Evolutionary conservation across 2,113 vertebrate genomes (phyloP), one percentile per base, ranked within the genome.

Genomic region (Toxostoma redivivum): DNA sequence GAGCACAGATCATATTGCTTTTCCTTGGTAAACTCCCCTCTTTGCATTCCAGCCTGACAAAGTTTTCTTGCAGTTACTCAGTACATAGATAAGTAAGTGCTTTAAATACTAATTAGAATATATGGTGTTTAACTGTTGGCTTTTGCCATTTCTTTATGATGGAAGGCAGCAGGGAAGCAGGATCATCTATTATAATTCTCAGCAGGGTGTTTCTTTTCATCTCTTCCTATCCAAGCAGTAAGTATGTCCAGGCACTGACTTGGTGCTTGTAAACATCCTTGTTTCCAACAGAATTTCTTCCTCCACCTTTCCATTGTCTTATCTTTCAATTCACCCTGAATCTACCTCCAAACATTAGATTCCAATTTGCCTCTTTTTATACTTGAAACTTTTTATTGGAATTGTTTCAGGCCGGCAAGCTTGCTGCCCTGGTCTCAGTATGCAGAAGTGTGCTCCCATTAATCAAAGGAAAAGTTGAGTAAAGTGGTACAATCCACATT

Each of bases 381-480:
- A 70, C 93, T 97, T 96, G 78, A 97, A 98, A 94, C 90, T 85
- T 93, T 85, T 88, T 86, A 86, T 70, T 97, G 95, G 94, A 96
- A 97, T 96, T 97, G 64, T 86, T 80, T 97, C 95, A 95, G 88
- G 80, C 85, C 94, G 94, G 94, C 97, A 96, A 89, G 81, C 66
- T 92, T 94, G 65, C 86, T 86, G 90, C 71, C 56, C 91, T 38
- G 12, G 90, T 92, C 81, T 81, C 95, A 78, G 71, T 77, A 84
- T 48, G 45, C 72, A 92, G 81, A 96, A 97, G 51, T 84, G 79
- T 21, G 42, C 95, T 96, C 94, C 94, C 96, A 98, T 98, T 98
- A 98, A 98, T 98, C 98, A 98, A 95, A 97, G 40, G 93, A 86
- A 97, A 95, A 94, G 95, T 97, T 96, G 97, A 98, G 92, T 95